Evolutionary conservation across 2,888 invertebrate species (phyloP).

Genomic region (Tetranychus piercei): DNA sequence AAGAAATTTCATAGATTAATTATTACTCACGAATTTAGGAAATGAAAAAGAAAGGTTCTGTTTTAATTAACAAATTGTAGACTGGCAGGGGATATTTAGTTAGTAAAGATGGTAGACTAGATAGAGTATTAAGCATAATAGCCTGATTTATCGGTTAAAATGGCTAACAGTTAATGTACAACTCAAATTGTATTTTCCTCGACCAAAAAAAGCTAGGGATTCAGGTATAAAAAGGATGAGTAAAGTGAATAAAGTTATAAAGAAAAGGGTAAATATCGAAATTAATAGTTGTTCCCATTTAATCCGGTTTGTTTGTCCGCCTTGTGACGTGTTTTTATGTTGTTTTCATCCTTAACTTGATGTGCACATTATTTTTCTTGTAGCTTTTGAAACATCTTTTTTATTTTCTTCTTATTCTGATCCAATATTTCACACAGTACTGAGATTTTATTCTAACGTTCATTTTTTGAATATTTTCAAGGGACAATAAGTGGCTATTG

Average conservation of each 20-base stretch:
- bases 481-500: no score
- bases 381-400: background rate
- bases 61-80: no score
- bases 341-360: background rate
- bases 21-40: background rate
- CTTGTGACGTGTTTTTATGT: background rate
- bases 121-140: no score
- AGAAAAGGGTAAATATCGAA: background rate
- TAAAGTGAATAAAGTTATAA: background rate
- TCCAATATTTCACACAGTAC: no score
- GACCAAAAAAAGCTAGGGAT: background rate
- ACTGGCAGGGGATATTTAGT: no score
- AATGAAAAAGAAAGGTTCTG: no score
- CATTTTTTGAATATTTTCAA: no score
- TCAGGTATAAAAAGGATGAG: background rate
- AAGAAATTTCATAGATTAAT: background rate
- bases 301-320: background rate
- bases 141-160: no score
- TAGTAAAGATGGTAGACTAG: no score
- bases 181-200: background rate
- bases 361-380: background rate
- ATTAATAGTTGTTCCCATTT: background rate
- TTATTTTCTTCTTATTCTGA: no score
- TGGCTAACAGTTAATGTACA: background rate
- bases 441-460: no score